A percentile compares a stretch with the other conserved stretches of the same genome.
Conservation (phyloP, 2,113 vertebrate species). For the Noturus placidus region DNA sequence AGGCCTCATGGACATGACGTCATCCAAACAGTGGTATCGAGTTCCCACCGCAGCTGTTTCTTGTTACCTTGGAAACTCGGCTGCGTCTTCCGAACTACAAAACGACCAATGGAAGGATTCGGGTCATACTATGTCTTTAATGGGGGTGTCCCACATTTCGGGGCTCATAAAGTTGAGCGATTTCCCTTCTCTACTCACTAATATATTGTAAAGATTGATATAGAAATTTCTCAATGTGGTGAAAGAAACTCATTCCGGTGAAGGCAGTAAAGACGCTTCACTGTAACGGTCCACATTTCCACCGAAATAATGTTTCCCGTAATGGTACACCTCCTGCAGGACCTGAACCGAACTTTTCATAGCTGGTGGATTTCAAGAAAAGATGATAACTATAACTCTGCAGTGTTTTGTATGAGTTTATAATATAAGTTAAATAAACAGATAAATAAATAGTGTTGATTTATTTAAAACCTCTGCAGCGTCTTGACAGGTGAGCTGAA, state of each 20-base stretch:
- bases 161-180: not conserved
- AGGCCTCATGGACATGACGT: not conserved
- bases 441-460: not conserved
- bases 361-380: not conserved
- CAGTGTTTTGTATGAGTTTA: not conserved
- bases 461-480: not conserved
- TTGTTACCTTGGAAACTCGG: conserved; percentile 48
- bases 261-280: not conserved
- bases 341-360: conserved; percentile 40
- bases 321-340: conserved; percentile 51
- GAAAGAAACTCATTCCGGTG: not conserved
- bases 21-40: not conserved
- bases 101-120: conserved; percentile 55
- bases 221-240: accelerated
- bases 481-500: conserved; percentile 24
- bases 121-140: conserved; percentile 47
- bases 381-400: not conserved
- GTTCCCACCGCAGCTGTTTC: conserved; percentile 26
- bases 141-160: conserved; percentile 41
- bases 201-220: not conserved
- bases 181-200: not conserved
- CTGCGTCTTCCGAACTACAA: conserved; percentile 55
- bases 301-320: not conserved
- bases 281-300: not conserved
- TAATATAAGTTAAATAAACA: not conserved